Percentiles rank a stretch among this genome's conserved stretches.
Conservation (phyloP, 2,797 vertebrate species). For the Dryobates pubescens region DNA sequence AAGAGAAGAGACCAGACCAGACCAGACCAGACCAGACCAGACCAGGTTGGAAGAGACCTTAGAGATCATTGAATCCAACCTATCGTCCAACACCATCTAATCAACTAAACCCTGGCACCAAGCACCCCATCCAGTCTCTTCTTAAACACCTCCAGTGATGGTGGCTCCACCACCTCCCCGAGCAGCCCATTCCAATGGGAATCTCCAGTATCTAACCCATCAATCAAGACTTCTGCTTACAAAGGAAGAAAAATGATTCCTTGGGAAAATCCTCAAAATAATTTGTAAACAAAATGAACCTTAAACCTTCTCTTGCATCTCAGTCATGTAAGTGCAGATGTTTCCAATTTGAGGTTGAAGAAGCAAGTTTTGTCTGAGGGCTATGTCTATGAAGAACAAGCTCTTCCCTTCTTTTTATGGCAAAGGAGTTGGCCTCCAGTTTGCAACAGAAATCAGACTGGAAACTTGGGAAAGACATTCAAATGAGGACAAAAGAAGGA, state of each 20-base stretch:
- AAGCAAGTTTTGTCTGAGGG: neutral
- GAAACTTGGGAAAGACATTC: neutral
- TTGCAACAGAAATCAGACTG: neutral
- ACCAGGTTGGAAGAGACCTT: too few species aligned
- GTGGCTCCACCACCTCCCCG: too few species aligned
- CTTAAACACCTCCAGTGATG: too few species aligned
- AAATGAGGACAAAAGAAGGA: neutral
- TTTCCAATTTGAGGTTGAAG: constrained; percentile 19
- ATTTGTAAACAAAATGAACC: neutral
- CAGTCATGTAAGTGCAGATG: neutral
- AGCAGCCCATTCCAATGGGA: neutral
- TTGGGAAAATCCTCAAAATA: neutral
- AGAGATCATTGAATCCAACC: too few species aligned
- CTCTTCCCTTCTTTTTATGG: neutral
- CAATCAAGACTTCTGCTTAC: neutral
- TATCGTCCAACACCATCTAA: too few species aligned
- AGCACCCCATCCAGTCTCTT: too few species aligned
- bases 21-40: too few species aligned
- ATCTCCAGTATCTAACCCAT: neutral
- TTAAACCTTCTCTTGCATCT: neutral
- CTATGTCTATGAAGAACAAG: neutral
- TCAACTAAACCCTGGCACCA: too few species aligned
- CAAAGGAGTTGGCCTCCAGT: neutral
- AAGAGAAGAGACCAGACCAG: too few species aligned
- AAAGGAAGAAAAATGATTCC: neutral